phyloP scores from a whole-genome alignment of 1,140 invertebrate species.

The Drosophila aff. region DNA sequence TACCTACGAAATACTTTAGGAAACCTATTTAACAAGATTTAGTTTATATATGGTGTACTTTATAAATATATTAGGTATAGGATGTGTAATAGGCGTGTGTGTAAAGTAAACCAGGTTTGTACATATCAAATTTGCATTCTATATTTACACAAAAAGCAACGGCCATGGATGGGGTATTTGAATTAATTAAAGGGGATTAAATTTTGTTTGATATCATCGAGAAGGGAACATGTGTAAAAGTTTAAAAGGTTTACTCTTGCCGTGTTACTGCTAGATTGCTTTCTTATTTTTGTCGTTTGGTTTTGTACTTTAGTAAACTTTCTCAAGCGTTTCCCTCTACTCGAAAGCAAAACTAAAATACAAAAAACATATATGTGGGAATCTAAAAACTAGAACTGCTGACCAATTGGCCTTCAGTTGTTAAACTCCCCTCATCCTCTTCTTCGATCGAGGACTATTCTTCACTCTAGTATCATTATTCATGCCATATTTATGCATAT shows the following conservation, averaged over 20 bases:
- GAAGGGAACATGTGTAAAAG: conserved; percentile 34
- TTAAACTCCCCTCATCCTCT: conserved; percentile 1
- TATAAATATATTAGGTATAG: conserved; percentile 18
- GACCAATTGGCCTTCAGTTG: conserved; percentile 9
- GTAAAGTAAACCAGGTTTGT: conserved; percentile 60
- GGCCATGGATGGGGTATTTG: neutral
- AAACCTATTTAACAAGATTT: conserved; percentile 79
- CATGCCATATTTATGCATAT: conserved; percentile 16
- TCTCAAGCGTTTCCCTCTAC: conserved; percentile 18
- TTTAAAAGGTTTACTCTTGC: conserved; percentile 31
- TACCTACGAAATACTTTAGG: conserved; percentile 79
- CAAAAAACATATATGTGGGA: conserved; percentile 1
- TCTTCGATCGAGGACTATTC: neutral
- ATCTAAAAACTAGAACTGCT: neutral
- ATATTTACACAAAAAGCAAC: conserved; percentile 53
- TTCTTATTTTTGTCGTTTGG: conserved; percentile 42
- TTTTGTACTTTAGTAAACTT: conserved; percentile 78
- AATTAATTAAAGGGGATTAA: conserved; percentile 2
- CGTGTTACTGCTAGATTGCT: conserved; percentile 75
- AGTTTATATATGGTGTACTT: conserved; percentile 52
- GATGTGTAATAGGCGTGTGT: conserved; percentile 41
- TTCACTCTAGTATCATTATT: conserved; percentile 25
- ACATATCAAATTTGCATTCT: conserved; percentile 43
- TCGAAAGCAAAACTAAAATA: conserved; percentile 24
- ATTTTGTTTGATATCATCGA: neutral